phyloP scores from a whole-genome alignment of 2,888 invertebrate species.

The Chloroclystis v-ata region DNA sequence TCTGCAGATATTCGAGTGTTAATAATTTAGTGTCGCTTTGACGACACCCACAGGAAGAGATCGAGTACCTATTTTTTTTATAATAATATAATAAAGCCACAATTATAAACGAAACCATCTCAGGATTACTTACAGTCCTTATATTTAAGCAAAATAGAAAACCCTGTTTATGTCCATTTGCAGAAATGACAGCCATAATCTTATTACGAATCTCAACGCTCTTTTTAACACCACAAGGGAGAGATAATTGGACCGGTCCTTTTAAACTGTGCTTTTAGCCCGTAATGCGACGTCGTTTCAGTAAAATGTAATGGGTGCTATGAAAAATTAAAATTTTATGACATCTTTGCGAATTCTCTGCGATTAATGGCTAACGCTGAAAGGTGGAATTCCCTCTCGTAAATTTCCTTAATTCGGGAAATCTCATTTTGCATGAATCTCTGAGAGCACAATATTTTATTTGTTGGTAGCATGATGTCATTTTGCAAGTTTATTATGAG shows the following conservation, averaged over 20 bases:
- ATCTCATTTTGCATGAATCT: too few relatives aligned
- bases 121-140: not conserved
- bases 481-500: too few relatives aligned
- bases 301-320: slow-evolving; percentile 54
- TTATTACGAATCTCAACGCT: slow-evolving; percentile 14
- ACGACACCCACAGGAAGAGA: too few relatives aligned
- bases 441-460: too few relatives aligned
- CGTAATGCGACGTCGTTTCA: slow-evolving; percentile 50
- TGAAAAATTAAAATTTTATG: slow-evolving; percentile 57
- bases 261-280: slow-evolving; percentile 60
- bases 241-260: slow-evolving; percentile 52
- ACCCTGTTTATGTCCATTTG: slow-evolving; percentile 1
- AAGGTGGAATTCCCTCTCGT: slow-evolving; percentile 27
- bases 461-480: too few relatives aligned
- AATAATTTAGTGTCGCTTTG: too few relatives aligned
- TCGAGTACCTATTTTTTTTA: too few relatives aligned
- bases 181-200: not conserved
- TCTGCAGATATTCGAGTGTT: too few relatives aligned
- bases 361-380: slow-evolving; percentile 27
- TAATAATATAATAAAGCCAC: not conserved
- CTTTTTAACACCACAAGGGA: slow-evolving; percentile 30
- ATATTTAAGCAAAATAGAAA: not conserved
- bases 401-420: slow-evolving; percentile 23
- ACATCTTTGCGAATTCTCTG: slow-evolving; percentile 39
- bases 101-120: not conserved